These are phyloP conservation scores for Limnephilus auricula DNA, from an alignment of 2,888 invertebrate species.

Conservation along the genomic window DNA sequence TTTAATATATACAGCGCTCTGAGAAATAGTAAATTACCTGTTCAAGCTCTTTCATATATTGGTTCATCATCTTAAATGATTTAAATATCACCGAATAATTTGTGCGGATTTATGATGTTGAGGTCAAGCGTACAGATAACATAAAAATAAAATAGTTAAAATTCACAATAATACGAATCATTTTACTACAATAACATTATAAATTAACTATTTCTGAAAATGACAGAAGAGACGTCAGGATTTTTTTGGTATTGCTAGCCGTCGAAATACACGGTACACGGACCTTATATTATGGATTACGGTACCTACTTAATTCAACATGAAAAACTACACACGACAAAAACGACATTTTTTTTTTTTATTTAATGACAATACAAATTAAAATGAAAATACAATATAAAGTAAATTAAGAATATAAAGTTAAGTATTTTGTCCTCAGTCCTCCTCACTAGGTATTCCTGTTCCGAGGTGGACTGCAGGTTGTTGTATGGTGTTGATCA, in stretches of 20 bases:
- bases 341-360: no score
- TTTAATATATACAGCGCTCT: background rate
- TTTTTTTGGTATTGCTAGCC: background rate
- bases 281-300: background rate
- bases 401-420: no score
- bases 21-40: slow-evolving; percentile 77
- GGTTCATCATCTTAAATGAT: slow-evolving; percentile 86
- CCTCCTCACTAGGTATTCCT: no score
- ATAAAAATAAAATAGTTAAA: background rate
- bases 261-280: background rate
- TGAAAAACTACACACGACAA: no score
- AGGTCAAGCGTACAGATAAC: background rate
- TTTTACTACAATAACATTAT: background rate
- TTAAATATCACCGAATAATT: background rate
- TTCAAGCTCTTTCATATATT: slow-evolving; percentile 91
- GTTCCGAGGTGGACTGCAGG: no score
- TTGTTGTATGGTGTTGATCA: no score
- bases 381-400: no score
- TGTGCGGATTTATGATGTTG: background rate
- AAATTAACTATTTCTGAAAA: background rate
- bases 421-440: no score
- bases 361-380: no score
- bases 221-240: background rate
- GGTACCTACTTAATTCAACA: no score
- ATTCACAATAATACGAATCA: background rate